These are phyloP conservation scores for Karalla daura DNA, from an alignment of 2,797 vertebrate species.

Conservation along the genomic window DNA sequence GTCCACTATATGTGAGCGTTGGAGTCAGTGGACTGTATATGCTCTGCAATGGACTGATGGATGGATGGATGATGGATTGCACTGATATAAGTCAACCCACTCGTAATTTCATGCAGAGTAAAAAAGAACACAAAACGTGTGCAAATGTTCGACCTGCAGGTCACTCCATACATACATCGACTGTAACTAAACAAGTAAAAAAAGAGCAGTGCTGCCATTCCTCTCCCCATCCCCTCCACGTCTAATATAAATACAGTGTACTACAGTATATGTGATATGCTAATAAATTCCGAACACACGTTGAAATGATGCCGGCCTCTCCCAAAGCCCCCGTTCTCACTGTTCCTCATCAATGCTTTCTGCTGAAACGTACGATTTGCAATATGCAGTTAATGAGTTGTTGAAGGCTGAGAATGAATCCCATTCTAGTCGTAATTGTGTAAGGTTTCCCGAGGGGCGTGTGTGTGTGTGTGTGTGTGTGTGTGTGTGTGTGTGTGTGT, in stretches of 20 bases:
- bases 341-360: constrained; percentile 85
- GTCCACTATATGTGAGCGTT: too few species aligned
- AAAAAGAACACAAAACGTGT: constrained; percentile 21
- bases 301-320: constrained; percentile 58
- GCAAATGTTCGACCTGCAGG: constrained; percentile 34
- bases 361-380: constrained; percentile 86
- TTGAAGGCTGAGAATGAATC: constrained; percentile 86
- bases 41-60: too few species aligned
- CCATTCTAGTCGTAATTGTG: constrained; percentile 85
- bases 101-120: constrained; percentile 18
- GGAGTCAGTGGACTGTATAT: too few species aligned
- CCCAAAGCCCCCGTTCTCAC: constrained; percentile 64
- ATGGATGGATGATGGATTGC: too few species aligned
- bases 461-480: constrained; percentile 26
- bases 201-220: constrained; percentile 4
- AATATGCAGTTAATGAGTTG: constrained; percentile 88
- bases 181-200: constrained; percentile 11
- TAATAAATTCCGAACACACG: constrained; percentile 70
- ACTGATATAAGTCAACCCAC: not conserved
- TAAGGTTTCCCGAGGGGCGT: constrained; percentile 73
- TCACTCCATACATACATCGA: not conserved
- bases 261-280: constrained; percentile 68
- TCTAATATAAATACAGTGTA: constrained; percentile 41
- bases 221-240: not conserved
- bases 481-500: constrained; percentile 12